These are phyloP conservation scores for Oophaga sylvatica DNA, from an alignment of 2,797 vertebrate species.

Conservation along the genomic window DNA sequence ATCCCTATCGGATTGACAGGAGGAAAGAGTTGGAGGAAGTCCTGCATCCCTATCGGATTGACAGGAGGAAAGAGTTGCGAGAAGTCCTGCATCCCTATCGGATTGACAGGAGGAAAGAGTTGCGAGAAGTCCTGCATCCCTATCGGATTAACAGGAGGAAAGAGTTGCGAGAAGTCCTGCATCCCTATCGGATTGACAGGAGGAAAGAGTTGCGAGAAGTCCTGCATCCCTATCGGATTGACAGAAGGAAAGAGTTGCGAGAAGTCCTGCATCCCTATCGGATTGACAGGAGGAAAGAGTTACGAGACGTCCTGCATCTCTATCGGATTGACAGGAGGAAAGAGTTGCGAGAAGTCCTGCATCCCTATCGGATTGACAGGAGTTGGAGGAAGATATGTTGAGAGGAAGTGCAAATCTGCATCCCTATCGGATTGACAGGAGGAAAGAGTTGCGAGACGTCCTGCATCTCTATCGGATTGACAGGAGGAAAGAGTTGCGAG, in stretches of 20 bases:
- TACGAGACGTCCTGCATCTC: background rate
- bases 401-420: too few species aligned
- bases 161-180: background rate
- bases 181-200: background rate
- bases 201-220: background rate
- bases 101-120: background rate
- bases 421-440: constrained; percentile 12
- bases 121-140: background rate
- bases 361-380: too few species aligned
- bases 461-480: background rate
- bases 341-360: background rate
- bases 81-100: background rate
- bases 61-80: constrained; percentile 6
- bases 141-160: background rate
- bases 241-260: constrained; percentile 5
- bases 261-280: background rate
- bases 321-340: background rate
- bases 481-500: background rate
- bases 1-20: background rate
- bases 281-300: background rate
- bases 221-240: background rate
- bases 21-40: background rate
- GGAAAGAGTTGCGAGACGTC: background rate
- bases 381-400: too few species aligned
- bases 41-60: background rate